These are phyloP conservation scores for Pyrocoelia pectoralis DNA, from an alignment of 2,888 invertebrate species.

Conservation along the genomic window DNA sequence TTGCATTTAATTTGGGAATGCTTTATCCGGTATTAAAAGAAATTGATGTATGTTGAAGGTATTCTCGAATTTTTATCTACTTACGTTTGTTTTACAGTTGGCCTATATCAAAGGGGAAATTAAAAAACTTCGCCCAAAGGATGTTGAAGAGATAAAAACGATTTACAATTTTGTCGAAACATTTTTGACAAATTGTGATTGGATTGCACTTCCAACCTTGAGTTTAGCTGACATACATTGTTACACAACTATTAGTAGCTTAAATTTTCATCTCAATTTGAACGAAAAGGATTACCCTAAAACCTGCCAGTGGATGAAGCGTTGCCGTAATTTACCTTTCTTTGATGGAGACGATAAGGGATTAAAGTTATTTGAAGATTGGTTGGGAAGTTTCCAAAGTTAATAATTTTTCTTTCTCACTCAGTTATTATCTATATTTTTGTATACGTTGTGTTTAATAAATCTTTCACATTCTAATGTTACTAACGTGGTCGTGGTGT, in stretches of 20 bases:
- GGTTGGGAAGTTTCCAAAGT: background rate
- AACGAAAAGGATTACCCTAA: slow-evolving; percentile 1
- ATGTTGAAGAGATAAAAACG: background rate
- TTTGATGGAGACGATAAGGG: background rate
- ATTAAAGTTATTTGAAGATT: background rate
- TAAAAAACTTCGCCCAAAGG: background rate
- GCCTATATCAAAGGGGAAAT: slow-evolving; percentile 13
- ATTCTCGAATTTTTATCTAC: background rate
- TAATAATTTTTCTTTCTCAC: background rate
- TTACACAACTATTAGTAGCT: slow-evolving; percentile 54
- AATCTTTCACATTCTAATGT: too few relatives aligned
- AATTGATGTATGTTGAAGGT: background rate
- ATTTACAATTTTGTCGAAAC: slow-evolving; percentile 49
- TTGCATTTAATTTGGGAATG: slow-evolving; percentile 83
- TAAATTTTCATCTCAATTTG: slow-evolving; percentile 1
- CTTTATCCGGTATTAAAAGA: slow-evolving; percentile 64
- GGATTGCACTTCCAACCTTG: slow-evolving; percentile 48
- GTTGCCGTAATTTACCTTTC: background rate
- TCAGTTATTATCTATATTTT: too few relatives aligned
- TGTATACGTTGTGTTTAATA: too few relatives aligned
- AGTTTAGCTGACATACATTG: slow-evolving; percentile 51
- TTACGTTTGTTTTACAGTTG: background rate
- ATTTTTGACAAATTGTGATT: slow-evolving; percentile 45
- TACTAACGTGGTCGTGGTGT: too few relatives aligned
- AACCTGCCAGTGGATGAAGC: background rate